Base-by-base conservation (phyloP, 2,797 vertebrate species). In the Etheostoma nigrum region DNA sequence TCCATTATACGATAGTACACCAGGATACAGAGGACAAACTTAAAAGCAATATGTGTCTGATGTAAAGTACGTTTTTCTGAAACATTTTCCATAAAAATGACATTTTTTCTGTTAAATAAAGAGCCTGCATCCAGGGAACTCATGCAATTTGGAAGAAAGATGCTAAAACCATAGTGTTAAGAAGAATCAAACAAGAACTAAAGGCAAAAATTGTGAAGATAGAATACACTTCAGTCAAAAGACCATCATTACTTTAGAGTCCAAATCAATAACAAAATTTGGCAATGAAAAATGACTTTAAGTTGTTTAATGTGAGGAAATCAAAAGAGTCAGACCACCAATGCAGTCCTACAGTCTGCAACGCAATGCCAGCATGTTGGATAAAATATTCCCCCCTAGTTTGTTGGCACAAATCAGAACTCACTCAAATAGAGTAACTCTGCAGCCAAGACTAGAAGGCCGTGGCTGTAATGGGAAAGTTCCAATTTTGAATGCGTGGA, bases 401-500 rank as follows among this genome's bases (percentile, higher is more conserved):
- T 73, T 84, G 78, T 76, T 90, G 89, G 86, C 87, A 76, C 73
- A 18, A 63, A 64, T 59, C 30, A 74, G 47, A 81, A 64, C 10
- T 83, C 76, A 79, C 82, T 88, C 81, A 80, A 87, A 65, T 45
- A 52, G 52, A 85, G 82, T 75, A 62, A 54, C 63, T 76, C 69
- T 51, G 64, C n/a, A 76, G 85, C 86, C 63, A 81, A 70, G 40
- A 68, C 59, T n/a, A 18, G 62, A 64, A 67, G 67, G 49, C 51
- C 27, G 76, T 40, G 81, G 77, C 82, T 80, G 80, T 78, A 74
- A 87, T 82, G 83, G 72, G 79, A 78, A 72, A 25, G 25, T 67
- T 85, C 78, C 72, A 86, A 72, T 72, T 83, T 47, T 80, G 47
- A 81, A 82, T 81, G 84, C 83, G 81, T 67, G n/a, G 71, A 72